phyloP scores from a whole-genome alignment of 2,113 vertebrate species.

The Ammodytes dubius region DNA sequence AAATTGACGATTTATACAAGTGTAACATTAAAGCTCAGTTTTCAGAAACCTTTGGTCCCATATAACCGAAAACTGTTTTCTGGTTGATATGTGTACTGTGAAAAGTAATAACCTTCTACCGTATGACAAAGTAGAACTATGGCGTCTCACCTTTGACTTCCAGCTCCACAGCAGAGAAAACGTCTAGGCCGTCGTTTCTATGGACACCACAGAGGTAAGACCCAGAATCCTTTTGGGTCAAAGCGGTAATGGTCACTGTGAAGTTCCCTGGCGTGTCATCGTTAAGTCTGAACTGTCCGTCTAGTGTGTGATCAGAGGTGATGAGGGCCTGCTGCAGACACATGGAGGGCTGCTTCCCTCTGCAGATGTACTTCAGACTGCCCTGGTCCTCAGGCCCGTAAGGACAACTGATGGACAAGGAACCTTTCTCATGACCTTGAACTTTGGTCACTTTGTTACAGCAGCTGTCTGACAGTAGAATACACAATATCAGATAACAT shows the following conservation, averaged over 20 bases:
- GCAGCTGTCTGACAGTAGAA: slow-evolving; percentile 46
- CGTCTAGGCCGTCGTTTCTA: slow-evolving; percentile 24
- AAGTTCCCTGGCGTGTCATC: slow-evolving; percentile 7
- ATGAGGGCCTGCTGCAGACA: slow-evolving; percentile 49
- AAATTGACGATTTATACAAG: not conserved
- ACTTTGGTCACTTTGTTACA: not conserved
- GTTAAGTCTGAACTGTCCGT: not conserved
- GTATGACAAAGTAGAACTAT: not conserved
- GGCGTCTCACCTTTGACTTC: slow-evolving; percentile 52
- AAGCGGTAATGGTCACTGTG: slow-evolving; percentile 17
- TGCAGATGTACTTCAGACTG: slow-evolving; percentile 64
- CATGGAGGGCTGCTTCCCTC: not conserved
- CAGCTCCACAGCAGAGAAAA: slow-evolving; percentile 57
- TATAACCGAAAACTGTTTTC: not conserved
- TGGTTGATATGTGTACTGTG: not conserved
- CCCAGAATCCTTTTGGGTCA: slow-evolving; percentile 39
- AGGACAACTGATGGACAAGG: slow-evolving; percentile 26
- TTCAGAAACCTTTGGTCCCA: too few relatives aligned
- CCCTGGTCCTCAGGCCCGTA: not conserved
- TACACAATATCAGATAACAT: not conserved
- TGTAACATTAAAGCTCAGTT: not conserved
- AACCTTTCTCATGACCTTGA: slow-evolving; percentile 3
- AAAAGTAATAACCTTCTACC: not conserved
- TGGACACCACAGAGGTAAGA: slow-evolving; percentile 54
- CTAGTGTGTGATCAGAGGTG: slow-evolving; percentile 14